phyloP scores from a whole-genome alignment of 2,797 vertebrate genomes.

The Capromys pilorides region DNA sequence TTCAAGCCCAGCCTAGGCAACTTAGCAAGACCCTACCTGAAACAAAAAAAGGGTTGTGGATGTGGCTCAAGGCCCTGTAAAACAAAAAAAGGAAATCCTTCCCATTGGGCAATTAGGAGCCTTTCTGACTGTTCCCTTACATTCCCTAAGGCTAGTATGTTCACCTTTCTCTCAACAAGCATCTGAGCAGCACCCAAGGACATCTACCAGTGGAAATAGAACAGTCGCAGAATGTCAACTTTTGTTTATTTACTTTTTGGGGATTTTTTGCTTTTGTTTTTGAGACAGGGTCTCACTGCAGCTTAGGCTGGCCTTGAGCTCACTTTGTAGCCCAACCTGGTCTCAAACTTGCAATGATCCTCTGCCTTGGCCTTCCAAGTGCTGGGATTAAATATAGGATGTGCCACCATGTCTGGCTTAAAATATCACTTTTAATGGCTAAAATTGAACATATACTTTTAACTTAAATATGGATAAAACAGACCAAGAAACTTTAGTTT shows the following conservation, averaged over 20 bases:
- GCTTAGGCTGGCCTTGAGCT: no score
- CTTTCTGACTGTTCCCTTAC: neutral
- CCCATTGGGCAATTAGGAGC: neutral
- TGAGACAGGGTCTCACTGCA: no score
- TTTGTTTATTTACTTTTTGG: neutral
- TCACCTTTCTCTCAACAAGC: neutral
- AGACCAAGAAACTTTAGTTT: neutral
- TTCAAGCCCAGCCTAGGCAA: neutral
- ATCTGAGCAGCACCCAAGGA: neutral
- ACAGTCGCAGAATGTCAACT: neutral
- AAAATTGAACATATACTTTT: slow-evolving; percentile 10
- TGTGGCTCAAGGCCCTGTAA: neutral
- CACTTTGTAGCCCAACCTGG: no score
- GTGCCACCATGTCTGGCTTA: neutral
- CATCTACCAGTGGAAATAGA: neutral
- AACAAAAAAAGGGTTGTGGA: neutral
- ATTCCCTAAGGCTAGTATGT: neutral
- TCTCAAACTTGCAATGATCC: no score
- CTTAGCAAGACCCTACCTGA: neutral
- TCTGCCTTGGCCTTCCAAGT: no score
- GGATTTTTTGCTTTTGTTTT: no score
- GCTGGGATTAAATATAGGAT: no score
- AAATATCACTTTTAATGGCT: neutral
- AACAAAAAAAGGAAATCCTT: neutral
- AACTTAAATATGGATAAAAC: slow-evolving; percentile 9